Percentiles rank a stretch among this genome's conserved stretches.
Conservation (phyloP, 1,140 invertebrate genomes). For the Brachionus calyciflorus region DNA sequence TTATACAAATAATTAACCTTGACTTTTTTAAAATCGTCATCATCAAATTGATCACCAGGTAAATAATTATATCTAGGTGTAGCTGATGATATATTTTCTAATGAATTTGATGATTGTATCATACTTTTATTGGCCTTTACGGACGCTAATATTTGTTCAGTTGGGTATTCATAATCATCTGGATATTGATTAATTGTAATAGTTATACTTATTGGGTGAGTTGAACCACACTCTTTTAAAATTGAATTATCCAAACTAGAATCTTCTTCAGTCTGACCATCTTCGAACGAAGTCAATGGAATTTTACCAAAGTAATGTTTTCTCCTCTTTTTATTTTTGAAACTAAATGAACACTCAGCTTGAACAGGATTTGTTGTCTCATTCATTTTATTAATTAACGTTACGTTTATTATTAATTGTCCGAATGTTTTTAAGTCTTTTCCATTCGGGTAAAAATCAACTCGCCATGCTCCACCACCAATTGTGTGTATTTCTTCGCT, state of each 20-base stretch:
- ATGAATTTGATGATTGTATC: neutral
- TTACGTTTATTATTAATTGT: neutral
- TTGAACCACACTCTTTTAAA: slow-evolving; percentile 5
- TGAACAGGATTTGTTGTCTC: neutral
- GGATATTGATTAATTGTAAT: slow-evolving; percentile 28
- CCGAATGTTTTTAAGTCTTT: slow-evolving; percentile 18
- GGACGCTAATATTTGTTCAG: neutral
- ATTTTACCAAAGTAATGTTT: slow-evolving; percentile 42
- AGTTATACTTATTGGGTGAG: slow-evolving; percentile 6
- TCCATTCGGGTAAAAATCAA: slow-evolving; percentile 38
- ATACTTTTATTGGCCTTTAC: neutral
- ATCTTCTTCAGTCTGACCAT: slow-evolving; percentile 10
- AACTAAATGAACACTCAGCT: slow-evolving; percentile 34
- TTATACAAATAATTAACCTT: slow-evolving; percentile 34
- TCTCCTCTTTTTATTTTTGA: slow-evolving; percentile 24
- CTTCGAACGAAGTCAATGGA: neutral
- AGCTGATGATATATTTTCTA: neutral
- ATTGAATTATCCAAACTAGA: slow-evolving; percentile 9
- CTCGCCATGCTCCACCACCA: neutral
- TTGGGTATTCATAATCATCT: neutral
- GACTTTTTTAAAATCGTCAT: slow-evolving; percentile 19
- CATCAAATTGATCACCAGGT: slow-evolving; percentile 6
- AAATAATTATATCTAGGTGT: slow-evolving; percentile 5
- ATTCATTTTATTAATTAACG: neutral
- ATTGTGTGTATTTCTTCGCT: slow-evolving; percentile 31